Base-by-base conservation (phyloP, 2,113 vertebrate species). In the Oncorhynchus tshawytscha region DNA sequence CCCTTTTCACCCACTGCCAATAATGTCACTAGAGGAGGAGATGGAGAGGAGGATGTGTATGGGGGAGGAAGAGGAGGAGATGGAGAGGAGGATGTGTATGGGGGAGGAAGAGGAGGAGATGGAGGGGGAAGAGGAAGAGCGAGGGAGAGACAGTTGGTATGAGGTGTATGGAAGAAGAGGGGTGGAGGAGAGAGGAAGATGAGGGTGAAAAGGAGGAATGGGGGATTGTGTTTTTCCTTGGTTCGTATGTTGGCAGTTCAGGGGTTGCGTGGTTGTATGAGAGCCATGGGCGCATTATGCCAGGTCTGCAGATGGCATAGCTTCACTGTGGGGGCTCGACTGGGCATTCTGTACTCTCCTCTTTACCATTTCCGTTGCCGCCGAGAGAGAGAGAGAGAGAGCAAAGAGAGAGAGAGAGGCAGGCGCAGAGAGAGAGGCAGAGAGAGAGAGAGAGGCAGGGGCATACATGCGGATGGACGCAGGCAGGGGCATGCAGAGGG, bases 271-370 rank as follows among this genome's bases (percentile, higher is more conserved):
- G 16, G 4, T 54, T 16, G 5, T 18, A 7, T 76, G 39, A 3
- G 77, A 71, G 62, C 70, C 16, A 34, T 31, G 75, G 66, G 76
- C 72, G 72, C 22, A 13, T 57, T 79, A 86, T 91, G 93, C 91
- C 91, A 93, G 91, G 86, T 84, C 89, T 88, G 84, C 93, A 93
- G 93, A 93, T 94, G 92, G 92, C 76, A 39, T 76, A 72, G 81
- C 81, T 54, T 85, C 75, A 76, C 86, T 74, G 80, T 88, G 77
- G 76, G 84, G 72, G 67, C 79, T 74, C 45, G 76, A 80, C 87
- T 82, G 81, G 76, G 87, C 78, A 78, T 72, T 86, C 84, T 83
- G 83, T 86, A 90, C 82, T 67, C 71, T 67, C 71, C 73, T 72
- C 71, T 78, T 29, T 4, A 18, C 34, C 39, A 2, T 29, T 29